phyloP scores from a whole-genome alignment of 2,113 vertebrate genomes.

The Trogon melanurus region DNA sequence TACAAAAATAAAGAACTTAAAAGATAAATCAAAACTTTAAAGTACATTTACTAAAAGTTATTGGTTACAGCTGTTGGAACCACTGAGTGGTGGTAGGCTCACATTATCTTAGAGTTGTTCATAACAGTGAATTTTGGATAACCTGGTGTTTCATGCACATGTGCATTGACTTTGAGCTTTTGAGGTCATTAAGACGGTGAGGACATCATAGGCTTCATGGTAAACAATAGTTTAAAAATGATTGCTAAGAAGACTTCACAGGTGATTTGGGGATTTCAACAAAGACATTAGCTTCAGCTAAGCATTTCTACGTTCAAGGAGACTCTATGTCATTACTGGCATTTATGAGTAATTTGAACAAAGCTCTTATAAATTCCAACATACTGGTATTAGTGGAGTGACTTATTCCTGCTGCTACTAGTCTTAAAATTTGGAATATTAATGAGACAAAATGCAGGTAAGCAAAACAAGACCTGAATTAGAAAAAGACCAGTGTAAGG shows the following conservation, averaged over 20 bases:
- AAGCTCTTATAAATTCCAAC: neutral
- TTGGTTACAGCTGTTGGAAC: neutral
- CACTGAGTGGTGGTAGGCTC: neutral
- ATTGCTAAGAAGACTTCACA: neutral
- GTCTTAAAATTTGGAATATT: neutral
- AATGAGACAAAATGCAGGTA: neutral
- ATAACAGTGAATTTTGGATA: neutral
- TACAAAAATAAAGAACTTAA: neutral
- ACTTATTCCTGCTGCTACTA: neutral
- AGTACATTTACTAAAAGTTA: neutral
- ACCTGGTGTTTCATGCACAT: neutral
- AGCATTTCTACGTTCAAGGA: neutral
- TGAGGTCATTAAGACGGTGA: neutral
- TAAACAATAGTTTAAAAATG: neutral
- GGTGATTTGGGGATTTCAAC: neutral
- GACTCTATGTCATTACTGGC: neutral
- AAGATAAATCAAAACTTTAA: neutral
- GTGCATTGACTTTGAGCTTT: neutral
- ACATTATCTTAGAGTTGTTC: neutral
- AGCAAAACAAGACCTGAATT: neutral
- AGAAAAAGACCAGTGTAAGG: neutral
- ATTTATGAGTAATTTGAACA: constrained; percentile 2
- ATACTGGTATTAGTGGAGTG: neutral
- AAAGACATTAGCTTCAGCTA: neutral
- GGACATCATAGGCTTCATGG: neutral